Evolutionary conservation across 2,797 vertebrate species (phyloP).

Genomic region (Sebastes cheni): DNA sequence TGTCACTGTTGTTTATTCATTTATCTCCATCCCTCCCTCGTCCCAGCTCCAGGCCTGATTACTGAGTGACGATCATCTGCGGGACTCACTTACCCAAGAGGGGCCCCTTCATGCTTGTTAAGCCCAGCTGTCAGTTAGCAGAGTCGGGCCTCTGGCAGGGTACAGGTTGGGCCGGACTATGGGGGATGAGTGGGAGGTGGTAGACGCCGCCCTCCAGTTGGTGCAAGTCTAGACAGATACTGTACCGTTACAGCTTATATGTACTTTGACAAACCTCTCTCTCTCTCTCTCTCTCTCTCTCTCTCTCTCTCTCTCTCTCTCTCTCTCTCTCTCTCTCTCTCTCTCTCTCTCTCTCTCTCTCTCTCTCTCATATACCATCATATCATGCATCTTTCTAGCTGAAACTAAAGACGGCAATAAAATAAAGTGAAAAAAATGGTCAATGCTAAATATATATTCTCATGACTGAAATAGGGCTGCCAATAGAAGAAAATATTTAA

Average conservation of each 20-base stretch:
- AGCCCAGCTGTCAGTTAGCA: constrained; percentile 29
- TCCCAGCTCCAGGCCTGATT: neutral
- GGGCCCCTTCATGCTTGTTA: constrained; percentile 16
- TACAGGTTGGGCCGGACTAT: constrained; percentile 1
- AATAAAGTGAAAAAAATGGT: too few species aligned
- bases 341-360: neutral
- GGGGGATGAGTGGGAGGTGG: neutral
- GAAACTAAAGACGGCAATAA: too few species aligned
- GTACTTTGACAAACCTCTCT: neutral
- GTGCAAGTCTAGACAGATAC: constrained; percentile 19
- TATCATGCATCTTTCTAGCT: too few species aligned
- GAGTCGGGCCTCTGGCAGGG: constrained; percentile 24
- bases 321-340: too few species aligned
- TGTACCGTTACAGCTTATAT: neutral
- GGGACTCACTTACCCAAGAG: constrained; percentile 2
- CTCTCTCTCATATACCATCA: neutral
- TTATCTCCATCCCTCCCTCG: neutral
- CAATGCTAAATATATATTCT: too few species aligned
- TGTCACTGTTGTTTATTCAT: too few species aligned
- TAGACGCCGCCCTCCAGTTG: neutral
- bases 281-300: too few species aligned
- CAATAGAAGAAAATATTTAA: too few species aligned
- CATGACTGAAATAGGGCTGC: too few species aligned
- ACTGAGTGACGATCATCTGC: constrained; percentile 36
- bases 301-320: neutral